Base-by-base conservation (phyloP, 2,113 vertebrate species). In the Microcebus tavaratra region DNA sequence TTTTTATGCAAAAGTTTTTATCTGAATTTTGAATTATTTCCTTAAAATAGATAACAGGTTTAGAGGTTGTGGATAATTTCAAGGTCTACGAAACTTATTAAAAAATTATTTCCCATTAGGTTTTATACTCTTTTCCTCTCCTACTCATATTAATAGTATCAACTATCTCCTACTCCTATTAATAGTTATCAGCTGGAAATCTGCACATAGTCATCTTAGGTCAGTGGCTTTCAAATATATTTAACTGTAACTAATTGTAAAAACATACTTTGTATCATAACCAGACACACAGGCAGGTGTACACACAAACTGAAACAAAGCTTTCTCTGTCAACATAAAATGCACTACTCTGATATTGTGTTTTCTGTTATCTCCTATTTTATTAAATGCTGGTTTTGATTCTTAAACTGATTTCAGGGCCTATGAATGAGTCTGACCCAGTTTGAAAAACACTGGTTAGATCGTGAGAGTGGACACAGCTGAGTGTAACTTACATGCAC, bases 61-160 rank as follows among this genome's bases (percentile, higher is more conserved):
- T 88, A 93, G 61, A 95, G 42, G n/a, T 42, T 88, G 48, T 61
- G 18, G 14, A 57, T 93, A 80, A 95, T 88, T 88, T 95, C 73
- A 79, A 87, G 45, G 15, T 83, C 70, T 88, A 23, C 91, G 31
- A 93, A 92, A 91, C 18, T 76, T 91, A n/a, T 11, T 67, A 36
- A 95, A 94, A 42, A 92, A 31, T 39, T 81, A 76, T 87, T 87
- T 96, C 87, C 29, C 42, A 25, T 92, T 45, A 87, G 29, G 57
- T 55, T 79, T 79, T 88, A 2, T 70, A 84, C 61, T 81, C 42
- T 80, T 81, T 84, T 90, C 18, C 17, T 90, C 9, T 94, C 15
- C 88, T 90, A 21, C 55, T 57, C 18, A 21, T 57, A 57, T 29
- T 78, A 88, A 27, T 42, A 50, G 20, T 75, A 55, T 55, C 53